Percentiles rank a stretch among this genome's conserved stretches.
Evolutionary conservation across 2,113 vertebrate species (phyloP).

Genomic region (Rhabdornis inornatus): DNA sequence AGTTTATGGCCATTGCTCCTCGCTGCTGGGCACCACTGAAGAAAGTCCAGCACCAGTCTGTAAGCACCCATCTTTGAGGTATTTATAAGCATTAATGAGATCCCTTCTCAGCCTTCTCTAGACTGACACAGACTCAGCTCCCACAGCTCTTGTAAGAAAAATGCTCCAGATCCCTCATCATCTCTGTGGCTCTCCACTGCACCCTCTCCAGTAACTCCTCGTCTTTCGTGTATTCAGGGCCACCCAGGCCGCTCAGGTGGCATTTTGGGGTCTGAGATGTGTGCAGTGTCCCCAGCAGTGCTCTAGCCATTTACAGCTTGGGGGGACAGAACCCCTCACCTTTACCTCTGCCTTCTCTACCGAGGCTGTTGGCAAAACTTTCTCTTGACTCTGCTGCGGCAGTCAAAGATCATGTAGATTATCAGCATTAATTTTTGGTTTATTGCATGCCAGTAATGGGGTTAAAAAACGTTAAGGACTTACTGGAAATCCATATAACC

Average conservation of each 20-base stretch:
- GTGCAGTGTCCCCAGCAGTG: neutral
- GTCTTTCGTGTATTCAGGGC: rapidly evolving
- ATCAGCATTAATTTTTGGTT: neutral
- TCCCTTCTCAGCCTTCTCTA: neutral
- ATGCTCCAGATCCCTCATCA: neutral
- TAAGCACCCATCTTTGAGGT: neutral
- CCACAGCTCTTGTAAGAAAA: neutral
- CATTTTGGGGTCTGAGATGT: rapidly evolving
- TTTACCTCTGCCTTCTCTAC: too few species aligned
- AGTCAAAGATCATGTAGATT: too few species aligned
- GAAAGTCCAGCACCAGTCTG: neutral
- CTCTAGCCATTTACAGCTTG: neutral
- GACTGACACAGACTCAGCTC: neutral
- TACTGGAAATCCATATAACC: neutral
- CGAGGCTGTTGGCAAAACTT: rapidly evolving
- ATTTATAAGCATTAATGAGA: too few species aligned
- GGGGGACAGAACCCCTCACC: rapidly evolving
- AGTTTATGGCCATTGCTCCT: neutral
- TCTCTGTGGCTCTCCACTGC: too few species aligned
- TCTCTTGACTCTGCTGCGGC: too few species aligned
- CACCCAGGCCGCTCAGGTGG: neutral
- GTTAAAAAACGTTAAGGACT: neutral
- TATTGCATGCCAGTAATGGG: neutral
- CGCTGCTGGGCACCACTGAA: too few species aligned
- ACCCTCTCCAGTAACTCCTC: neutral